phyloP scores from a whole-genome alignment of 2,113 vertebrate genomes.

The Calyptomena viridis region DNA sequence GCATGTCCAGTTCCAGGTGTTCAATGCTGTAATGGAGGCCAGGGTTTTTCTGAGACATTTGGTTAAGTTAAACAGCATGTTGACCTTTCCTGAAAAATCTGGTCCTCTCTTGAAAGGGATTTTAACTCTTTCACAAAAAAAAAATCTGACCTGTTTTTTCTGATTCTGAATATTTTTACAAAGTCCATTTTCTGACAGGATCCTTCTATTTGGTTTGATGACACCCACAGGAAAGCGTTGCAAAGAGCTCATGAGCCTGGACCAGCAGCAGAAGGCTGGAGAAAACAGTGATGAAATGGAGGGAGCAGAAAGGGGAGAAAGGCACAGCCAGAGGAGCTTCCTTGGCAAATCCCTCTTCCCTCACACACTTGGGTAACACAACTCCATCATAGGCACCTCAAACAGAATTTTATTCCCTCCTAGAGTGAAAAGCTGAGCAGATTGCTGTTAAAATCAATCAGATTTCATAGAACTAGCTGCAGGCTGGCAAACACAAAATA shows the following conservation, averaged over 20 bases:
- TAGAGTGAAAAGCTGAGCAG: not conserved
- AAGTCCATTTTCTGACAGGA: not conserved
- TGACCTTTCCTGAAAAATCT: not conserved
- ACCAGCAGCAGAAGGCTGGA: not conserved
- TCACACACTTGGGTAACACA: not conserved
- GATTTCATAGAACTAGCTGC: not conserved
- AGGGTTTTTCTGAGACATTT: not conserved
- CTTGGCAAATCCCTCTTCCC: not conserved
- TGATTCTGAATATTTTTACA: not conserved
- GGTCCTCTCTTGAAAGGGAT: not conserved
- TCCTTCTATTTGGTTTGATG: not conserved
- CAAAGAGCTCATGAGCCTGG: not conserved
- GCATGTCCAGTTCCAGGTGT: conserved; percentile 1
- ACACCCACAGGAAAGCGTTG: not conserved
- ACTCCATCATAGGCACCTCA: not conserved
- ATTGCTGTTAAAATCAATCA: not conserved
- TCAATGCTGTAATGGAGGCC: not conserved
- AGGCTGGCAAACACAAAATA: not conserved
- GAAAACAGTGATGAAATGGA: not conserved
- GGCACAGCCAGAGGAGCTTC: not conserved
- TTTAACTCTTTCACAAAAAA: not conserved
- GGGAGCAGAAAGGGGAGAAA: not conserved
- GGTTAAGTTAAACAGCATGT: not conserved
- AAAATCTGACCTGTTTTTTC: not conserved
- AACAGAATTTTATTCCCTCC: not conserved